Conservation (phyloP, 2,888 invertebrate genomes). For the Cataglyphis rosenhaueri region DNA sequence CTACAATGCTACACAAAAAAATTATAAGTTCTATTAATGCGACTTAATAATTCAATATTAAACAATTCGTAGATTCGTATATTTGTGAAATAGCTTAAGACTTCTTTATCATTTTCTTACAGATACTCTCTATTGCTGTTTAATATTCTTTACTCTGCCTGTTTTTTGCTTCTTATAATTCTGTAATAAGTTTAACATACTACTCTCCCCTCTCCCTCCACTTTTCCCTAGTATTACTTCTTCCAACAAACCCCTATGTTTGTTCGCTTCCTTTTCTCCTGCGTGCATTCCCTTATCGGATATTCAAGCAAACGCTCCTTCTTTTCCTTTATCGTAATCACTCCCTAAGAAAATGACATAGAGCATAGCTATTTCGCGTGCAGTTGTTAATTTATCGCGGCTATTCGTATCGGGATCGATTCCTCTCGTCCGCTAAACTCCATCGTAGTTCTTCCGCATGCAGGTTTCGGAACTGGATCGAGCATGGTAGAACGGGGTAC, state of each 20-base stretch:
- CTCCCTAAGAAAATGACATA: constrained; percentile 52
- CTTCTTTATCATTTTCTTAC: not conserved
- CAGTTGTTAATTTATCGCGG: constrained; percentile 49
- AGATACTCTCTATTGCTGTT: not conserved
- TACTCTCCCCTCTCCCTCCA: constrained; percentile 12
- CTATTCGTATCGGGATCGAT: constrained; percentile 40
- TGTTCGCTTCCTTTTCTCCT: constrained; percentile 29
- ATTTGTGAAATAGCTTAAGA: not conserved
- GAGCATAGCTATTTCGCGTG: constrained; percentile 47
- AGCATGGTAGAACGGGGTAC: not conserved
- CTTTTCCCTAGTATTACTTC: constrained; percentile 11
- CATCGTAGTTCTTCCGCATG: constrained; percentile 16
- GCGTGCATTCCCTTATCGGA: constrained; percentile 32
- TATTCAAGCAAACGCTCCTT: constrained; percentile 22
- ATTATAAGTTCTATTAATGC: not conserved
- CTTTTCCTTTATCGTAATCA: constrained; percentile 44
- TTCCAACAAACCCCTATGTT: constrained; percentile 47
- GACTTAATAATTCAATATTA: constrained; percentile 1
- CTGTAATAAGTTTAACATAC: constrained; percentile 37
- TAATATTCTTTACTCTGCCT: not conserved
- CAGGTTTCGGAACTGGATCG: constrained; percentile 48
- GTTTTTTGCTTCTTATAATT: constrained; percentile 31
- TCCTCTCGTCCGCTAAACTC: constrained; percentile 19
- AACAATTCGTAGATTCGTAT: not conserved
- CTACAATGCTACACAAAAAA: not conserved